These are phyloP conservation scores for Hycleus cichorii DNA, from an alignment of 1,140 invertebrate species.

Conservation along the genomic window DNA sequence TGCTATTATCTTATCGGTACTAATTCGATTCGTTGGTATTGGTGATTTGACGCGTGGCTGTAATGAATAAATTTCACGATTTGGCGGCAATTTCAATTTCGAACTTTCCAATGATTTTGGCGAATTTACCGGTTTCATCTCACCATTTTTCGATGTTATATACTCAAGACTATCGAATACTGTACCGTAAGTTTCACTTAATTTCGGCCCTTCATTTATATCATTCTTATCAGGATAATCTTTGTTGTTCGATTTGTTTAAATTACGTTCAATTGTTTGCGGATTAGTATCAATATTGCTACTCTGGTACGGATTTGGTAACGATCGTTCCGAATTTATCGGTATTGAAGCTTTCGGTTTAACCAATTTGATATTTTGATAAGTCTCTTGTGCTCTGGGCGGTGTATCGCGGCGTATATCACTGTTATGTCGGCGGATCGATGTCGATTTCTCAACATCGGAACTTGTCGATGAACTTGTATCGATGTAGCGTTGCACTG, in stretches of 20 bases:
- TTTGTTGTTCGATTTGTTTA: constrained; percentile 8
- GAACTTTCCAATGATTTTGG: constrained; percentile 25
- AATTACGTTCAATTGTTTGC: constrained; percentile 10
- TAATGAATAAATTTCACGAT: constrained; percentile 33
- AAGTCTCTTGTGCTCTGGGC: constrained; percentile 28
- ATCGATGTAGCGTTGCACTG: constrained; percentile 33
- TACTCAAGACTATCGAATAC: constrained; percentile 29
- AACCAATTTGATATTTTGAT: constrained; percentile 31
- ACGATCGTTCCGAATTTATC: constrained; percentile 35
- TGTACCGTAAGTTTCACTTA: constrained; percentile 32
- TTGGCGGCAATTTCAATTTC: constrained; percentile 34
- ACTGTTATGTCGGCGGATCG: constrained; percentile 6
- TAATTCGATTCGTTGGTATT: constrained; percentile 31
- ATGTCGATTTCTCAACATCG: constrained; percentile 22
- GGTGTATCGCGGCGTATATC: constrained; percentile 27
- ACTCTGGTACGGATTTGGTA: constrained; percentile 35
- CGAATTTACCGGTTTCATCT: constrained; percentile 1
- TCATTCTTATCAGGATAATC: constrained; percentile 7
- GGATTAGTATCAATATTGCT: constrained; percentile 8
- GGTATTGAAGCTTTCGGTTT: constrained; percentile 38
- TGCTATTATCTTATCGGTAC: constrained; percentile 38
- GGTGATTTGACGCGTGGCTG: constrained; percentile 37
- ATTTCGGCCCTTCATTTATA: not conserved
- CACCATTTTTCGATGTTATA: not conserved
- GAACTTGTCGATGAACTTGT: constrained; percentile 37